Evolutionary conservation across 2,113 vertebrate genomes (phyloP).

Genomic region (Mus pahari): DNA sequence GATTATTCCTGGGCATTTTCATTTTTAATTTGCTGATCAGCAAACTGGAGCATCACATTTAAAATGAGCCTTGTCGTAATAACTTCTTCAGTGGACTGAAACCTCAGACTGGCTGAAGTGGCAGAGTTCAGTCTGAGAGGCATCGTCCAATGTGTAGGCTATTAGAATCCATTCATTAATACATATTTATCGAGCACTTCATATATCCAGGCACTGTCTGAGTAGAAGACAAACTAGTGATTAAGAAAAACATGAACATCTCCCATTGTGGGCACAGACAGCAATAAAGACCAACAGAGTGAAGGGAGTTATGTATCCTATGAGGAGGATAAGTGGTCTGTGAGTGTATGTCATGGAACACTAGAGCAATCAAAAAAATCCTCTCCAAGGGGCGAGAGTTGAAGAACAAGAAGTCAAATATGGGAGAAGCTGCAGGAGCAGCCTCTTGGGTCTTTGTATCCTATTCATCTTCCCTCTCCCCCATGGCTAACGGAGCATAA

Average conservation of each 20-base stretch:
- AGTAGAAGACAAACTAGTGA: not conserved
- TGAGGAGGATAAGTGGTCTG: conserved; percentile 12
- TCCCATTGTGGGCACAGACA: not conserved
- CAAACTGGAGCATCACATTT: conserved; percentile 10
- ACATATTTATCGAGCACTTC: not conserved
- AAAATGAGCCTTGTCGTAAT: conserved; percentile 7
- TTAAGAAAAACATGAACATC: not conserved
- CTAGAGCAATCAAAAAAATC: not conserved
- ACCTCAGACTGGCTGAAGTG: not conserved
- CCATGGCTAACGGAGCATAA: not conserved
- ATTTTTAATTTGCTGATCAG: conserved; percentile 37
- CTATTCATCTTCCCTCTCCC: not conserved
- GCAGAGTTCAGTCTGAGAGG: not conserved
- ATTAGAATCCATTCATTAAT: not conserved
- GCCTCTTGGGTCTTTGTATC: not conserved
- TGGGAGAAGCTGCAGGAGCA: not conserved
- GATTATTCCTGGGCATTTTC: conserved; percentile 47
- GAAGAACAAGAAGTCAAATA: conserved; percentile 33
- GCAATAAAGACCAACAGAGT: conserved; percentile 3
- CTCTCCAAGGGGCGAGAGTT: not conserved
- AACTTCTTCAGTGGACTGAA: conserved; percentile 36
- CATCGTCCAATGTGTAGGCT: not conserved
- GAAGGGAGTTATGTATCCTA: not conserved
- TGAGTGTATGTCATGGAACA: not conserved
- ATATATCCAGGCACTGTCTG: not conserved